phyloP scores from a whole-genome alignment of 2,797 vertebrate species.

The Benthosema pterotum region DNA sequence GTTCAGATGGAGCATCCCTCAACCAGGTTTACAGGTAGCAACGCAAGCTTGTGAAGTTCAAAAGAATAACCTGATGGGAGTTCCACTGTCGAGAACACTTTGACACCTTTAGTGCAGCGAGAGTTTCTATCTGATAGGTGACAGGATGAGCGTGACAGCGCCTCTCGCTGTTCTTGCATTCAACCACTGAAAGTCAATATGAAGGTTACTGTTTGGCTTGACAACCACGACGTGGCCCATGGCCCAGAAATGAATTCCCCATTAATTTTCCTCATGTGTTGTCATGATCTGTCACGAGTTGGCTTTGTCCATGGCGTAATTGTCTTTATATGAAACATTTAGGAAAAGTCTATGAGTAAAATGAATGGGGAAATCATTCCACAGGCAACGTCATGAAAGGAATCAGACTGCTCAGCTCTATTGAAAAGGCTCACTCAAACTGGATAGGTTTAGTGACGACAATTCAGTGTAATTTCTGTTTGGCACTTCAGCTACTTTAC shows the following conservation, averaged over 20 bases:
- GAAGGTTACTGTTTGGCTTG: slow-evolving; percentile 12
- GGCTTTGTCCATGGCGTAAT: no score
- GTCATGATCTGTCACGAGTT: no score
- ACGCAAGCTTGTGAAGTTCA: slow-evolving; percentile 31
- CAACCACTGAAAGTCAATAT: slow-evolving; percentile 20
- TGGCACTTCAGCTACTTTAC: not conserved
- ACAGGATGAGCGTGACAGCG: slow-evolving; percentile 6
- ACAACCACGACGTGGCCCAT: slow-evolving; percentile 6
- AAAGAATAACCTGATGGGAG: no score
- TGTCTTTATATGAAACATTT: no score
- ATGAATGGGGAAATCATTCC: no score
- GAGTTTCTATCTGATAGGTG: slow-evolving; percentile 13
- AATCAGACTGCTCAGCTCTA: no score
- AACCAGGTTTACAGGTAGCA: slow-evolving; percentile 39
- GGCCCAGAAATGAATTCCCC: no score
- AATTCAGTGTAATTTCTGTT: slow-evolving; percentile 1
- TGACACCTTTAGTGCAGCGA: slow-evolving; percentile 8
- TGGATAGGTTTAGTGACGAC: slow-evolving; percentile 14
- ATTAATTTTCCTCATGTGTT: no score
- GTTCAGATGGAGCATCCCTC: slow-evolving; percentile 27
- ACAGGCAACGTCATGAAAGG: no score
- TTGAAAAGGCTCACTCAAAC: slow-evolving; percentile 23
- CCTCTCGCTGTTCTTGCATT: slow-evolving; percentile 20
- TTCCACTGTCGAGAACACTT: slow-evolving; percentile 11
- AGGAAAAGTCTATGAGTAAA: no score